Evolutionary conservation across 92 coral and sea anemone species (phyloP).

Genomic region (Blastomussa wellsi): DNA sequence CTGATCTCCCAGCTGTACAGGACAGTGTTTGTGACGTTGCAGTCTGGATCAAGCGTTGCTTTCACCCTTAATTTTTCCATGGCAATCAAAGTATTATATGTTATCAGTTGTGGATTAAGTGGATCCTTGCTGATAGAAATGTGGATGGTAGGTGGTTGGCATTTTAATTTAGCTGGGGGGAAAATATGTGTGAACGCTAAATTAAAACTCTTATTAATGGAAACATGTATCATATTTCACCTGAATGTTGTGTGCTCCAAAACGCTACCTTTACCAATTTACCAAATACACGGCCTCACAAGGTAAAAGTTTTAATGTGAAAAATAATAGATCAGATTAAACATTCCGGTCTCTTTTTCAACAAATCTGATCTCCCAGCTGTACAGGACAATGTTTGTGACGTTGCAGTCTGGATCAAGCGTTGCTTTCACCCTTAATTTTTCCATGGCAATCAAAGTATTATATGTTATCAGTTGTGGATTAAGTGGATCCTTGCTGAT

Average conservation of each 20-base stretch:
- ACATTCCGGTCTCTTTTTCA: slow-evolving; percentile 7
- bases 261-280: no score
- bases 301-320: background rate
- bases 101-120: background rate
- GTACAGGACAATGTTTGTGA: background rate
- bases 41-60: background rate
- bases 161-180: background rate
- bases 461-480: background rate
- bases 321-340: no score
- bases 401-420: background rate
- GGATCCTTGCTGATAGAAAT: slow-evolving; percentile 7
- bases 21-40: background rate
- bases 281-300: background rate
- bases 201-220: background rate
- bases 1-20: slow-evolving; percentile 20
- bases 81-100: background rate
- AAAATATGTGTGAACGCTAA: background rate
- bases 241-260: no score
- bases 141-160: slow-evolving; percentile 1
- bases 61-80: background rate
- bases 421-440: background rate
- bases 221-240: no score
- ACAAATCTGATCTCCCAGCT: slow-evolving; percentile 18
- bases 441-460: no score
- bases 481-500: slow-evolving; percentile 12